Conservation (phyloP, 1,140 invertebrate species). For the Caerostris extrusa region DNA sequence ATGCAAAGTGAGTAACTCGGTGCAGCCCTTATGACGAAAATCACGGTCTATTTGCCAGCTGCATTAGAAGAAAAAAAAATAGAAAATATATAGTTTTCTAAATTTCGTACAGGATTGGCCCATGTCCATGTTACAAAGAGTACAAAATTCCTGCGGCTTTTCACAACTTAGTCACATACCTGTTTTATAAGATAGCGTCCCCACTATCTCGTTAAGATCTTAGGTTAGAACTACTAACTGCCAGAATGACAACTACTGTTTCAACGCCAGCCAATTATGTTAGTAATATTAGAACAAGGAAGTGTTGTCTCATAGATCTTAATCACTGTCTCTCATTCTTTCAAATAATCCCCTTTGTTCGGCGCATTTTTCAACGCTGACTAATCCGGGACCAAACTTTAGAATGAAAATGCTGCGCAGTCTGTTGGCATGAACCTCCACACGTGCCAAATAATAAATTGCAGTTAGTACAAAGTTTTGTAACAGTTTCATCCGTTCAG, state of each 20-base stretch:
- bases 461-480: conserved; percentile 11
- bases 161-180: too few species aligned
- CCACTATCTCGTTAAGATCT: neutral
- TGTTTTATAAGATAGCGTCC: too few species aligned
- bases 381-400: neutral
- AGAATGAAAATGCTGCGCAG: conserved; percentile 14
- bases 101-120: too few species aligned
- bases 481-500: too few species aligned
- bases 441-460: conserved; percentile 28
- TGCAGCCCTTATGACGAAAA: too few species aligned
- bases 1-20: too few species aligned
- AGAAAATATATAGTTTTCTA: too few species aligned
- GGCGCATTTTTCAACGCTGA: neutral
- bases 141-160: too few species aligned
- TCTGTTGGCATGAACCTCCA: neutral
- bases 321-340: conserved; percentile 17
- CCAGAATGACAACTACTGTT: neutral
- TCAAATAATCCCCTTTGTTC: neutral
- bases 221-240: neutral
- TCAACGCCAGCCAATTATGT: neutral
- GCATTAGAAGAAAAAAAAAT: too few species aligned
- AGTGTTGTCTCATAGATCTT: neutral
- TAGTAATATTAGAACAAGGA: conserved; percentile 25
- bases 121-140: too few species aligned
- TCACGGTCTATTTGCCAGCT: too few species aligned